Conservation (phyloP, 2,888 invertebrate species). For the Orchesella flavescens region DNA sequence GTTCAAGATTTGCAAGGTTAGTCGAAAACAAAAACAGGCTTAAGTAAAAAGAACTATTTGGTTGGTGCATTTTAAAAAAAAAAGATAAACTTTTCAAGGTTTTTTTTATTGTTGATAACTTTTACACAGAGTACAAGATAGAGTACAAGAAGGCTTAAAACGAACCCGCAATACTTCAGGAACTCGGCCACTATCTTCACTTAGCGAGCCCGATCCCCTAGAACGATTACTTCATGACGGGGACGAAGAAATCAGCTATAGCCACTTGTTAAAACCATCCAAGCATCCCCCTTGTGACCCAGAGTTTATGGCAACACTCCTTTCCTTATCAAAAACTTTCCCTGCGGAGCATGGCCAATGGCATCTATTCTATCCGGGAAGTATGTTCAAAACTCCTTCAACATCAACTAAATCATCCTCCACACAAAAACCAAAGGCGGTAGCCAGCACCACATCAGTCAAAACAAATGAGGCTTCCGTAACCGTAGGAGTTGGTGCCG, state of each 20-base stretch:
- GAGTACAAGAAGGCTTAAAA: conserved; percentile 59
- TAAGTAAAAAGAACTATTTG: neutral
- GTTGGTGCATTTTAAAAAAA: neutral
- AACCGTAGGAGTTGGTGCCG: neutral
- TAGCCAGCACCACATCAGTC: conserved; percentile 3
- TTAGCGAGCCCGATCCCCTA: conserved; percentile 90
- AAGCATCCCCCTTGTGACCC: conserved; percentile 44
- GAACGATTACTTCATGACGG: conserved; percentile 82
- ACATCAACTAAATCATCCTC: neutral
- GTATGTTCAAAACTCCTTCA: conserved; percentile 3
- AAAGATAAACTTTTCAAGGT: neutral
- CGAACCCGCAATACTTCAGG: conserved; percentile 87
- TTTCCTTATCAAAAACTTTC: conserved; percentile 15
- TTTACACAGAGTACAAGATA: conserved; percentile 42
- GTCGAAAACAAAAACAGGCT: neutral
- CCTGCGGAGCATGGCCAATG: conserved; percentile 19
- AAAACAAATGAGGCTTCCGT: neutral
- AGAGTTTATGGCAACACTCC: conserved; percentile 10
- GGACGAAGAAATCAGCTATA: conserved; percentile 82
- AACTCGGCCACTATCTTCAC: conserved; percentile 86
- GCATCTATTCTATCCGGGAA: conserved; percentile 39
- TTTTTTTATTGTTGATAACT: neutral
- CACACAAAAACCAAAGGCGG: conserved; percentile 25
- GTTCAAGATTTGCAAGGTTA: conserved; percentile 37
- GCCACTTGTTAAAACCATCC: conserved; percentile 68